Evolutionary conservation across 2,888 invertebrate genomes (phyloP).

Genomic region (Heteromyza rotundicornis): DNA sequence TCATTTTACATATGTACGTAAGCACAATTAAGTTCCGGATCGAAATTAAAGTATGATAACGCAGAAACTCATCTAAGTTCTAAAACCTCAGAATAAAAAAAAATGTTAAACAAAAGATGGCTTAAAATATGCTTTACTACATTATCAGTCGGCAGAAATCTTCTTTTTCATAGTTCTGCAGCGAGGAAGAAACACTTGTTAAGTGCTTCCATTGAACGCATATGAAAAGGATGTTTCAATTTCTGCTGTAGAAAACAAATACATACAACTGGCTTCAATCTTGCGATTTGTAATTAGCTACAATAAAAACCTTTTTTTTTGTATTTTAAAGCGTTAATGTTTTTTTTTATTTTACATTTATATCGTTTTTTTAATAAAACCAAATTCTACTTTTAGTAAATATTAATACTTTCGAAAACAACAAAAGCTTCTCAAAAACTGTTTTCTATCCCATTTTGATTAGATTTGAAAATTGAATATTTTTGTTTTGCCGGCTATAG

Average conservation of each 20-base stretch:
- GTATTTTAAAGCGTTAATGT: neutral
- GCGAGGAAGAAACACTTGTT: constrained; percentile 8
- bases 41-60: neutral
- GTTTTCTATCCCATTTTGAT: constrained; percentile 6
- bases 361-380: no score
- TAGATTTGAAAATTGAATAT: neutral
- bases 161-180: constrained; percentile 48
- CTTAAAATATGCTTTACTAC: constrained; percentile 63
- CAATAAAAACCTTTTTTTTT: neutral
- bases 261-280: constrained; percentile 12
- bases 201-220: constrained; percentile 12
- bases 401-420: no score
- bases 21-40: constrained; percentile 17
- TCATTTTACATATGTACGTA: neutral
- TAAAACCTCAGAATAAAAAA: no score
- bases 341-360: no score
- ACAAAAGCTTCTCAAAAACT: constrained; percentile 4
- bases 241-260: constrained; percentile 14
- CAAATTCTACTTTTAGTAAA: no score
- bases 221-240: constrained; percentile 43
- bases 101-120: constrained; percentile 58
- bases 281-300: neutral
- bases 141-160: constrained; percentile 55
- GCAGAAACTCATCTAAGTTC: neutral
- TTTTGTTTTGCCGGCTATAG: constrained; percentile 22